Conservation (phyloP, 2,113 vertebrate species). For the Labeo catla region DNA sequence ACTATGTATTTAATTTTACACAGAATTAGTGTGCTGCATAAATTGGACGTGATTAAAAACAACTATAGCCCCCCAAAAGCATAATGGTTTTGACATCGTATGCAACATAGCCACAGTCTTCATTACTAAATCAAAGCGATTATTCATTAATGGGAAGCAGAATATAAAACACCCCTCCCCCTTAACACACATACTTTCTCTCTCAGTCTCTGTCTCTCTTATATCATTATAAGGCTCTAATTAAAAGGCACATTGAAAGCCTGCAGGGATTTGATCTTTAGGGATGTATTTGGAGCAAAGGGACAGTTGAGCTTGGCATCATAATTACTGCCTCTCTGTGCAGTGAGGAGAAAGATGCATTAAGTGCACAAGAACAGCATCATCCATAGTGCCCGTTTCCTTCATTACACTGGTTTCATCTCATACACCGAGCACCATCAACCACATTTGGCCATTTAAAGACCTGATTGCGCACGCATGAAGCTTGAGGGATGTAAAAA, state of each 20-base stretch:
- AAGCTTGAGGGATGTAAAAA: neutral
- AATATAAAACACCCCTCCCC: constrained; percentile 26
- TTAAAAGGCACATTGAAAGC: constrained; percentile 53
- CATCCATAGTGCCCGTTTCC: neutral
- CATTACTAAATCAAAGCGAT: constrained; percentile 15
- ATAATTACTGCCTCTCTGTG: constrained; percentile 54
- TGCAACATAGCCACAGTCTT: neutral
- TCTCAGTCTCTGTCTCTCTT: constrained; percentile 25
- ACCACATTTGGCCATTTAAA: constrained; percentile 4
- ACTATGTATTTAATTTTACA: neutral
- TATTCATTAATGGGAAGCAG: constrained; percentile 28
- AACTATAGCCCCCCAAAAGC: neutral
- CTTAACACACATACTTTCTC: constrained; percentile 10
- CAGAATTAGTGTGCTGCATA: neutral
- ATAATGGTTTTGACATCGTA: neutral
- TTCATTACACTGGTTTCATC: constrained; percentile 1
- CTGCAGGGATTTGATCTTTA: constrained; percentile 50
- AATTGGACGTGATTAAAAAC: constrained; percentile 9
- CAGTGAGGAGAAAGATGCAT: neutral
- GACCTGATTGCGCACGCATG: neutral
- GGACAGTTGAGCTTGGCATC: constrained; percentile 44
- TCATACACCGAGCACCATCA: neutral
- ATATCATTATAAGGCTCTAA: constrained; percentile 54
- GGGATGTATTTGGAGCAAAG: constrained; percentile 36
- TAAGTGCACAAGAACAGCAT: constrained; percentile 20